Base-by-base conservation (phyloP, 2,797 vertebrate species). In the Molossus molossus region DNA sequence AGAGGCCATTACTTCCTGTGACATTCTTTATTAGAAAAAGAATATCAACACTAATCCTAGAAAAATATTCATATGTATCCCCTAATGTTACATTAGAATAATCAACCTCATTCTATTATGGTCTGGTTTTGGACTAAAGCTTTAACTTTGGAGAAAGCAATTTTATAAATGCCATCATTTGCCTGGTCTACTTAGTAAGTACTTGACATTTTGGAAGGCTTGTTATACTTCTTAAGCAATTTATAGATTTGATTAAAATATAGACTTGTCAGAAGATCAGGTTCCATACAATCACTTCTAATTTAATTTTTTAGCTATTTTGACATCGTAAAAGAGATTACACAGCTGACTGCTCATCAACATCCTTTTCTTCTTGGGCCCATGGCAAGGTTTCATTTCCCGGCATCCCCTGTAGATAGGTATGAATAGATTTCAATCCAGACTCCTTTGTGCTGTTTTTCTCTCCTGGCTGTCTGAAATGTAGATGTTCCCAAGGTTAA, bases 281-380 rank as follows among this genome's bases (percentile, higher is more conserved):
- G 20, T 21, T 76, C 69, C 13, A 81, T 67, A 45, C 14, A 33
- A 69, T 27, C 21, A 79, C 9, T 82, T 92, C 27, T 25, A 62
- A 70, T 76, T 18, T 84, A 58, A 83, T 37, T 88, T 94, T 95
- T 91, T 48, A 94, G 48, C n/a, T 67, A 67, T 17, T 33, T 69
- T 69, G 40, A 77, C 25, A 45, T 17, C 21, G 10, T 81, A 40
- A 84, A 93, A 86, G 48, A 48, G 13, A 96, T 87, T 65, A 57
- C 15, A 84, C 9, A 73, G 12, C 21, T 58, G 37, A 91, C 18
- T 25, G 15, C 45, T 57, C 33, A 85, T 67, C 40, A 29, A 89
- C 90, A 93, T 33, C 15, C 60, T 90, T 81, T 90, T 69, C 55
- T 92, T 77, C 33, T 76, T 25, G 53, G n/a, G 20, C 11, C 50